Percentiles rank a stretch among this genome's conserved stretches.
Conservation (phyloP, 2,888 invertebrate species). For the Papilio gigon region DNA sequence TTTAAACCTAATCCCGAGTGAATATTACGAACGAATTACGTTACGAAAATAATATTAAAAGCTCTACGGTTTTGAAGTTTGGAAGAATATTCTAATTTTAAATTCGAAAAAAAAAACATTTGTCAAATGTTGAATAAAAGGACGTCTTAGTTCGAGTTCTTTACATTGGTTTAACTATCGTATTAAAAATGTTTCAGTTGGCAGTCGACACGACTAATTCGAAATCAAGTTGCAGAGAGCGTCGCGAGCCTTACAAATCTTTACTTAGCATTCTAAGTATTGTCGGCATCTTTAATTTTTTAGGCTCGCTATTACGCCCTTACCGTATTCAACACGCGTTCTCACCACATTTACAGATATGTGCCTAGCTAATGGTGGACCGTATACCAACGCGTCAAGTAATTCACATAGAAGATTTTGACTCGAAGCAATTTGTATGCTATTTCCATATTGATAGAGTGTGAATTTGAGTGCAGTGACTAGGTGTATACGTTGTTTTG, state of each 20-base stretch:
- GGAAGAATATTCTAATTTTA: background rate
- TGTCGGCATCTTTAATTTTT: conserved; percentile 74
- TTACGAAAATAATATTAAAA: too few species aligned
- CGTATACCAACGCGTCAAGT: conserved; percentile 49
- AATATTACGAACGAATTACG: too few species aligned
- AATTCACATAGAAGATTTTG: conserved; percentile 44
- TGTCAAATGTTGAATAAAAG: conserved; percentile 47
- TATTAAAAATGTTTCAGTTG: conserved; percentile 61
- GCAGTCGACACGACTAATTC: conserved; percentile 66
- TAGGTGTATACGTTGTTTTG: conserved; percentile 53
- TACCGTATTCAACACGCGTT: conserved; percentile 75
- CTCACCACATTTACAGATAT: conserved; percentile 71
- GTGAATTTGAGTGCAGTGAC: conserved; percentile 51
- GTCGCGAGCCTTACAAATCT: conserved; percentile 70
- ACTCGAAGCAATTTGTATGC: conserved; percentile 50
- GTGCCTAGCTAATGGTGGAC: conserved; percentile 74
- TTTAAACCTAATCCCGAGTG: too few species aligned
- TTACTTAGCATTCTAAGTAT: conserved; percentile 76
- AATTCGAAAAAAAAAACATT: background rate
- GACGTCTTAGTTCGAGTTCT: conserved; percentile 59
- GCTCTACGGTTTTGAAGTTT: background rate
- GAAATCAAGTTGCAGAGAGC: conserved; percentile 63
- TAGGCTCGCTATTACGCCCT: conserved; percentile 71
- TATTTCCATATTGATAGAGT: conserved; percentile 53
- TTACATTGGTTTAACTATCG: too few species aligned